Conservation (phyloP, 2,888 invertebrate species). For the Apoderus coryli region DNA sequence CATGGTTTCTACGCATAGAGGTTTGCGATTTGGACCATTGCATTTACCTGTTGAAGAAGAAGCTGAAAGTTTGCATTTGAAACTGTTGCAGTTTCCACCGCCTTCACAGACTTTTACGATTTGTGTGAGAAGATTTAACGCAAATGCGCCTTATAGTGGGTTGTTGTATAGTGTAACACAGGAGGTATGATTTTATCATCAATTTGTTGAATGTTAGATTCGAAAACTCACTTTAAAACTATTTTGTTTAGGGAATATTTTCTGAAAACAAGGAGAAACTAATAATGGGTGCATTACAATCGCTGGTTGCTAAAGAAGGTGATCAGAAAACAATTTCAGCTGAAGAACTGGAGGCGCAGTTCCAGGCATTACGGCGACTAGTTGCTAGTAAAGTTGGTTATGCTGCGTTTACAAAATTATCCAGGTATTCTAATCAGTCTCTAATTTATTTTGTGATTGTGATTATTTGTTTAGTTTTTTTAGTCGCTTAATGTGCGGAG, state of each 20-base stretch:
- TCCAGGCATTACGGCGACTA: conserved; percentile 83
- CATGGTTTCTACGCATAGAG: conserved; percentile 69
- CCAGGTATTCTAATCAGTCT: conserved; percentile 43
- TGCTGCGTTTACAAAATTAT: conserved; percentile 80
- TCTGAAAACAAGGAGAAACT: conserved; percentile 97
- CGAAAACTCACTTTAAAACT: no score
- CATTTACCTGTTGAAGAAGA: conserved; percentile 90
- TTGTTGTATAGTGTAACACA: conserved; percentile 90
- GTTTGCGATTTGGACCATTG: conserved; percentile 78
- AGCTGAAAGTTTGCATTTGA: conserved; percentile 81
- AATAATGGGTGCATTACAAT: conserved; percentile 78
- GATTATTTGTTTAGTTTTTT: no score
- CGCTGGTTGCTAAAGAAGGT: conserved; percentile 59
- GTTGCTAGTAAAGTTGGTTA: conserved; percentile 98
- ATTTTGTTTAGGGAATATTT: conserved; percentile 77
- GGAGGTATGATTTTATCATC: no score
- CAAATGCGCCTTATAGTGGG: conserved; percentile 95
- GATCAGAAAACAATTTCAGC: conserved; percentile 47
- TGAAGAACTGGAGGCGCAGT: conserved; percentile 81
- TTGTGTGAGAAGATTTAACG: conserved; percentile 88
- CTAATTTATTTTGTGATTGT: no score
- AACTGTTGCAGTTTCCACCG: conserved; percentile 55
- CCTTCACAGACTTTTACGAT: conserved; percentile 54
- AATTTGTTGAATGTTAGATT: no score
- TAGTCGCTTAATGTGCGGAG: no score